These are phyloP conservation scores for Acropora tenuis DNA, from an alignment of 64 coral and sea anemone species.

Conservation along the genomic window DNA sequence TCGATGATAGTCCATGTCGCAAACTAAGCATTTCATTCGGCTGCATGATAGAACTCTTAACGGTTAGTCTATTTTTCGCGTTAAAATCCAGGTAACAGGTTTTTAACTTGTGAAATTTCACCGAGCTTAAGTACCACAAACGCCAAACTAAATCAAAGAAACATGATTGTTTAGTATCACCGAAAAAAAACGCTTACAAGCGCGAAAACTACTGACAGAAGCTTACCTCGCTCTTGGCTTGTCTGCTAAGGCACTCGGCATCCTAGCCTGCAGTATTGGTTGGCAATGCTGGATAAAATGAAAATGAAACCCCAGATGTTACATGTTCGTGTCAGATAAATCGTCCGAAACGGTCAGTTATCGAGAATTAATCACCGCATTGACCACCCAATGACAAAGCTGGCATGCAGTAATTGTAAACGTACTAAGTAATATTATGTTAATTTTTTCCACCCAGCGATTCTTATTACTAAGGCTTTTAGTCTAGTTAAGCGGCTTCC, in stretches of 20 bases:
- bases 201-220: not conserved
- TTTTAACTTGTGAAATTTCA: slow-evolving; percentile 6
- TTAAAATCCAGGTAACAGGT: not conserved
- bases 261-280: not conserved
- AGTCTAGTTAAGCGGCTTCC: not conserved
- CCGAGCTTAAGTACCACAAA: not conserved
- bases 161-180: not conserved
- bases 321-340: not conserved
- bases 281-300: not conserved
- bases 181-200: slow-evolving; percentile 12
- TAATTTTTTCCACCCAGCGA: not conserved
- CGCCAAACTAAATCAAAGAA: not conserved
- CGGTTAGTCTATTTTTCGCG: not conserved
- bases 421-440: slow-evolving; percentile 24
- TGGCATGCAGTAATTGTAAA: not conserved
- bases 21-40: not conserved
- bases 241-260: slow-evolving; percentile 3
- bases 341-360: not conserved
- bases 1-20: not conserved
- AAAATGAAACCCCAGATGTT: not conserved
- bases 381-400: not conserved
- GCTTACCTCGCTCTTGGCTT: slow-evolving; percentile 28
- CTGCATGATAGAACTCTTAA: not conserved
- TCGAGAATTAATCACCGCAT: not conserved
- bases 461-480: not conserved